phyloP scores from a whole-genome alignment of 2,888 invertebrate genomes.

The Drosophila pullipes region DNA sequence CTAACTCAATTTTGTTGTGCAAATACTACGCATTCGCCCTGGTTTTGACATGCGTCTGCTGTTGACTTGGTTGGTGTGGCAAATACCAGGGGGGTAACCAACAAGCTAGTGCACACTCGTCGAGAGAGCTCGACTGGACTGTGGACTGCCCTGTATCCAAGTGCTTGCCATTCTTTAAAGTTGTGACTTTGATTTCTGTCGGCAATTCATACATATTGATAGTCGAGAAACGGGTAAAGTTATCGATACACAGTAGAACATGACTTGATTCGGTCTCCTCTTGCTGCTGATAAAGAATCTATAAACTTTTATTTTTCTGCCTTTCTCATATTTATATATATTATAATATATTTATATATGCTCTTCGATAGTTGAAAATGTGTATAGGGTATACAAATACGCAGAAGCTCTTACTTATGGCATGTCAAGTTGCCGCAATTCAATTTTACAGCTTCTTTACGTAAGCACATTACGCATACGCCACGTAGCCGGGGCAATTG shows the following conservation, averaged over 20 bases:
- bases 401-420: neutral
- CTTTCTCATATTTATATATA: neutral
- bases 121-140: neutral
- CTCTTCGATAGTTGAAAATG: neutral
- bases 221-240: neutral
- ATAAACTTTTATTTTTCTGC: neutral
- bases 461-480: conserved; percentile 45
- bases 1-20: conserved; percentile 18
- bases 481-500: conserved; percentile 5
- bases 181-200: neutral
- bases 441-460: conserved; percentile 29
- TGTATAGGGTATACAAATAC: neutral
- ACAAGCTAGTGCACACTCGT: neutral
- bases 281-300: neutral
- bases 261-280: neutral
- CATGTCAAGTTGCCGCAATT: conserved; percentile 31
- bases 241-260: neutral
- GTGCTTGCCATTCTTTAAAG: neutral
- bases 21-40: conserved; percentile 53
- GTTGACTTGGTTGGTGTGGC: neutral
- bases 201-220: neutral
- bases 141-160: neutral
- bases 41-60: conserved; percentile 3
- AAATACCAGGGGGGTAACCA: neutral
- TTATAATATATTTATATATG: neutral